A percentile compares a stretch with the other conserved stretches of the same genome.
Evolutionary conservation across 2,888 invertebrate genomes (phyloP).

Genomic region (Drosophila dives): DNA sequence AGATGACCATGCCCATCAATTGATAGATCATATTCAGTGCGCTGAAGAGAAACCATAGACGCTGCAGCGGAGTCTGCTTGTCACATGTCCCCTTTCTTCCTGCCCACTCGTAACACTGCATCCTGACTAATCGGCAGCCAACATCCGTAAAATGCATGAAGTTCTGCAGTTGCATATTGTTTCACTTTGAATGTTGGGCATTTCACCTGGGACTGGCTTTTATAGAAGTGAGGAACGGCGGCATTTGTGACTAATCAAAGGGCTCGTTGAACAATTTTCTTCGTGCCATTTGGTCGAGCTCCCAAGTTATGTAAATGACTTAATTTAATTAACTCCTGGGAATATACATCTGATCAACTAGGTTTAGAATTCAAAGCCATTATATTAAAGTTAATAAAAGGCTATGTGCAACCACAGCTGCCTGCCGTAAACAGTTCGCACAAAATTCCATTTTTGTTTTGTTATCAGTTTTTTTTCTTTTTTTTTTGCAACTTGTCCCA

Average conservation of each 20-base stretch:
- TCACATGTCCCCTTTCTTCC: constrained; percentile 15
- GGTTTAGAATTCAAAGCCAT: constrained; percentile 1
- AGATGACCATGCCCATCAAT: constrained; percentile 67
- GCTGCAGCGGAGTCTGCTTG: constrained; percentile 6
- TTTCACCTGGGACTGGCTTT: background rate
- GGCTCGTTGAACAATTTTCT: constrained; percentile 22
- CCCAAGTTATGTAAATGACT: constrained; percentile 3
- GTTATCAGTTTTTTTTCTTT: background rate
- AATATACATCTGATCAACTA: constrained; percentile 23
- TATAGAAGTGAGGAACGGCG: constrained; percentile 19
- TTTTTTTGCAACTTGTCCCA: constrained; percentile 22
- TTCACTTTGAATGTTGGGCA: background rate
- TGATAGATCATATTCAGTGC: constrained; percentile 69
- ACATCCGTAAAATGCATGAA: constrained; percentile 77
- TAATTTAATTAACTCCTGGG: constrained; percentile 43
- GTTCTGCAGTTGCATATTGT: constrained; percentile 54
- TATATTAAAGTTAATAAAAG: background rate
- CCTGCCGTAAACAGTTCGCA: constrained; percentile 7
- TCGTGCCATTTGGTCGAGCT: constrained; percentile 38
- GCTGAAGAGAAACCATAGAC: constrained; percentile 56
- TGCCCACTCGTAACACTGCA: constrained; percentile 60
- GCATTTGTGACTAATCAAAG: constrained; percentile 29
- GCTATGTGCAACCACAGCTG: constrained; percentile 8
- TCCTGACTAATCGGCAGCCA: constrained; percentile 57
- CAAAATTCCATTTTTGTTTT: constrained; percentile 9